Evolutionary conservation across 2,888 invertebrate species (phyloP), one percentile per base, ranked within the genome.

Genomic region (Andrena bucephala): DNA sequence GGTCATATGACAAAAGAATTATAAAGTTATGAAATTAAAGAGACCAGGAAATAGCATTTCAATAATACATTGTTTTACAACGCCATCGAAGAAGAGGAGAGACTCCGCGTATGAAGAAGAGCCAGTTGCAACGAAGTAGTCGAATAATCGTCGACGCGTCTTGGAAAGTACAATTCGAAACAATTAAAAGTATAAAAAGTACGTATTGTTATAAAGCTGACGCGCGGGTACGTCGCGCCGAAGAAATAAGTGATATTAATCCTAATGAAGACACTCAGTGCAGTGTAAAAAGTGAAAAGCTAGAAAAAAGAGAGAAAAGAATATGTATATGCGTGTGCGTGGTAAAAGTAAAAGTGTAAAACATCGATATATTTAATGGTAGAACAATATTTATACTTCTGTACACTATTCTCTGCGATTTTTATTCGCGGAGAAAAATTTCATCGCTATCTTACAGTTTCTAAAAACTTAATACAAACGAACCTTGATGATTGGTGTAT

Each of bases 181-280:
- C 91, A 91, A 92, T 92, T 90, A 88, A 91, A 88, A 90, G 27
- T 89, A 89, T 89, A 91, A 84, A 63, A 91, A 90, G 88, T 89
- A 90, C 89, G 89, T 90, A 91, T 91, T 91, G 90, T 91, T 92
- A 90, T 88, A 87, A 90, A 89, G 74, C 77, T 83, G 89, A 87
- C 85, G 90, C 86, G 86, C 90, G 89, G 78, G 24, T 85, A 88
- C 85, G 88, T 91, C 89, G 88, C 88, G 89, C 88, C 89, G 87
- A 83, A 80, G 72, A 85, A 87, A 91, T 91, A 93, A 93, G 93
- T 93, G 93, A 94, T 94, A 94, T 94, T 94, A 94, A 93, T 94
- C 92, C 92, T 94, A 94, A 93, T 93, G 86, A 90, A 90, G 89
- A 89, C 89, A 89, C 89, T 89, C 87, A 81, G 84, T 86, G 86